Percentiles rank a stretch among this genome's conserved stretches.
These are phyloP conservation scores for Bagarius yarrelli DNA, from an alignment of 2,113 vertebrate species.

Conservation along the genomic window DNA sequence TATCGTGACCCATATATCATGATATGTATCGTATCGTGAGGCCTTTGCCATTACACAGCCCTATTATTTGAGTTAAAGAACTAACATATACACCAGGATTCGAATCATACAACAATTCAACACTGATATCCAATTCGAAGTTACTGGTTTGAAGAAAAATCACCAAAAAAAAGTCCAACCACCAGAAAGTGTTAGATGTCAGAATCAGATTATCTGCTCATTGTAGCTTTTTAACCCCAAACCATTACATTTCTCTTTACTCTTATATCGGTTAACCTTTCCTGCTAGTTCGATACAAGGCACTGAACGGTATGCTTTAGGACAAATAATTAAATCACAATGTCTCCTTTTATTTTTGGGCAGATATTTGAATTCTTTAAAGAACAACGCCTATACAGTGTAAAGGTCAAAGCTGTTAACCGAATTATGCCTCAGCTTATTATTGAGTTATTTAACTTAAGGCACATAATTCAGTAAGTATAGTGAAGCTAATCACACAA, in stretches of 20 bases:
- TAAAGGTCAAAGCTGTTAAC: not conserved
- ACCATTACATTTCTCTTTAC: not conserved
- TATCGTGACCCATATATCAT: too few species aligned
- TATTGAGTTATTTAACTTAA: conserved; percentile 11
- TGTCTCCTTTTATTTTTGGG: not conserved
- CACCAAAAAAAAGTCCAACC: conserved; percentile 55
- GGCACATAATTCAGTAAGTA: not conserved
- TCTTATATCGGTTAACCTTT: not conserved
- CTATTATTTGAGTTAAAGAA: not conserved
- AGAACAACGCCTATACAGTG: not conserved
- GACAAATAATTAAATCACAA: not conserved
- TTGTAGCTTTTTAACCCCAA: not conserved
- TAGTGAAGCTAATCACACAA: not conserved
- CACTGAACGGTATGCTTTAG: not conserved
- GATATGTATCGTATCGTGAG: too few species aligned
- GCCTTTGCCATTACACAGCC: too few species aligned
- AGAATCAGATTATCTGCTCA: conserved; percentile 58
- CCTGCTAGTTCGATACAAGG: too few species aligned
- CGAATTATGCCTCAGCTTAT: not conserved
- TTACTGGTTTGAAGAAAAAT: conserved; percentile 55
- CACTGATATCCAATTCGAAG: conserved; percentile 60
- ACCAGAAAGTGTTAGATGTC: conserved; percentile 40
- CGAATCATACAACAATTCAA: conserved; percentile 36
- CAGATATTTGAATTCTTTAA: not conserved
- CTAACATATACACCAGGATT: conserved; percentile 11